Evolutionary conservation across 2,888 invertebrate genomes (phyloP).

Genomic region (Allacma fusca): DNA sequence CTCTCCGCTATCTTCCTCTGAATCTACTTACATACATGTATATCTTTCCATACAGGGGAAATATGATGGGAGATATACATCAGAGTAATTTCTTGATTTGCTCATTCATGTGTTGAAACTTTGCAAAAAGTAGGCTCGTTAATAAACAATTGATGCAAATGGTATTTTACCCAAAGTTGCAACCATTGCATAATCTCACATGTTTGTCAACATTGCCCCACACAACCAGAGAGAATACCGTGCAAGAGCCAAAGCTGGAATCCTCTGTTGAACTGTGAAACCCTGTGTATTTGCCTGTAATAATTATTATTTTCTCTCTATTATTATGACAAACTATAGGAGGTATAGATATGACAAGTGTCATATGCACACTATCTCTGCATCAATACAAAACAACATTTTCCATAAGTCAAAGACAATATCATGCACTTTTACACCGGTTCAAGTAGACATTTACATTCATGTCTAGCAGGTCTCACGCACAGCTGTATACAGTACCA

Average conservation of each 20-base stretch:
- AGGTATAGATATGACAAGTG: too few relatives aligned
- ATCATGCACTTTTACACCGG: too few relatives aligned
- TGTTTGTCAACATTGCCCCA: conserved; percentile 11
- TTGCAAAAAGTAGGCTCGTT: conserved; percentile 20
- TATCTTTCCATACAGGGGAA: too few relatives aligned
- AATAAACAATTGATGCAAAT: conserved; percentile 27
- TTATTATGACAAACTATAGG: background rate
- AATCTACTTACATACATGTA: too few relatives aligned
- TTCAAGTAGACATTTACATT: too few relatives aligned
- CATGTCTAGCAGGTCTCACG: too few relatives aligned
- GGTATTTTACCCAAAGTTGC: conserved; percentile 4
- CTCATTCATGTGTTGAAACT: conserved; percentile 25
- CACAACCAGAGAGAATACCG: background rate
- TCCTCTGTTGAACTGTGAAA: background rate
- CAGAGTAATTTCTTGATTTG: conserved; percentile 20
- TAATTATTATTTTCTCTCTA: conserved; percentile 16
- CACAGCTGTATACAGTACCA: too few relatives aligned
- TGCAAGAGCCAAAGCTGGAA: conserved; percentile 23
- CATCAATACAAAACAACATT: background rate
- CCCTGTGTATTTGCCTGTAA: background rate
- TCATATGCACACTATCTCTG: background rate
- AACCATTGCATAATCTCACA: conserved; percentile 13
- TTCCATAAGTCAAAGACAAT: too few relatives aligned
- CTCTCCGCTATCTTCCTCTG: too few relatives aligned
- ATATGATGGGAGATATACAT: conserved; percentile 2